These are phyloP conservation scores for Theristicus caerulescens DNA, from an alignment of 2,113 vertebrate genomes.

Conservation along the genomic window DNA sequence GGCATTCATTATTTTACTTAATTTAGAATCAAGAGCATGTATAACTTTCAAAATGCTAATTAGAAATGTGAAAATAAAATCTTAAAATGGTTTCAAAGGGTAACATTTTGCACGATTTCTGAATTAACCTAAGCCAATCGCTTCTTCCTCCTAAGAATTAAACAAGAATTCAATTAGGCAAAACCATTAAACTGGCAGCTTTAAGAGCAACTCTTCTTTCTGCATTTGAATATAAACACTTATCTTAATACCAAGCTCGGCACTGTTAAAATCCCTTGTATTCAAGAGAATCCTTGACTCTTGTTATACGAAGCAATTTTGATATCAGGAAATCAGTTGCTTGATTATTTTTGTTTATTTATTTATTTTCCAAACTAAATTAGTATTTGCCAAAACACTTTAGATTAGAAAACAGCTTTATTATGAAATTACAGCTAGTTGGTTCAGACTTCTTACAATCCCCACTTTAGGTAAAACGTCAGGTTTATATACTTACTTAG, in stretches of 20 bases:
- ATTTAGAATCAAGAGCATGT: constrained; percentile 51
- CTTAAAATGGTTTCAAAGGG: constrained; percentile 13
- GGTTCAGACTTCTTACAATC: neutral
- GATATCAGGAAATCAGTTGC: constrained; percentile 41
- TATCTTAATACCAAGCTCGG: constrained; percentile 38
- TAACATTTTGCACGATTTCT: constrained; percentile 17
- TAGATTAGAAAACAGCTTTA: neutral
- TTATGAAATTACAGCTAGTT: neutral
- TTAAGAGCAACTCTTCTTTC: constrained; percentile 36
- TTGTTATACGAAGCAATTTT: constrained; percentile 52
- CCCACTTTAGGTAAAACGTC: neutral
- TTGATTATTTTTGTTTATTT: constrained; percentile 40
- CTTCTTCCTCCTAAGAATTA: constrained; percentile 48
- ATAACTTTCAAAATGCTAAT: constrained; percentile 47
- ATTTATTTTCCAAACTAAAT: constrained; percentile 19
- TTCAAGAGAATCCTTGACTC: constrained; percentile 42
- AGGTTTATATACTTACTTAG: neutral
- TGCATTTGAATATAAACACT: constrained; percentile 6
- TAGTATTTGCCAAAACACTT: constrained; percentile 29
- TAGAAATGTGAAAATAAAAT: constrained; percentile 52
- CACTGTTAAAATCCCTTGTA: constrained; percentile 34
- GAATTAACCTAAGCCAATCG: constrained; percentile 39
- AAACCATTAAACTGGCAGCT: constrained; percentile 34
- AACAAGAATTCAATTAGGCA: constrained; percentile 62
- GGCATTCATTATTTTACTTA: constrained; percentile 41